phyloP scores from a whole-genome alignment of 2,113 vertebrate genomes.

The Psophia crepitans region DNA sequence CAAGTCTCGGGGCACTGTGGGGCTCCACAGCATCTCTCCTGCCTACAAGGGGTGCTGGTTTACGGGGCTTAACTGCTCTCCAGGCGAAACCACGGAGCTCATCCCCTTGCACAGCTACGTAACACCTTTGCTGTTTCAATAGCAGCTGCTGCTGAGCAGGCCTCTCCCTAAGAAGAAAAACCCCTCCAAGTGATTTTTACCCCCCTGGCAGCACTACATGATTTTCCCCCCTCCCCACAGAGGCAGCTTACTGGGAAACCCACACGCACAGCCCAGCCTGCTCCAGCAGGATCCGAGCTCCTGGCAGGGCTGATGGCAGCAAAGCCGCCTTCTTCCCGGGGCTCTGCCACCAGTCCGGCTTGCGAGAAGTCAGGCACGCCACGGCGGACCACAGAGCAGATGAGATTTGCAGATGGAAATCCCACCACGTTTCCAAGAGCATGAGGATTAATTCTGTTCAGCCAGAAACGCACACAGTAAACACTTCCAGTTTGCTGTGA shows the following conservation, averaged over 20 bases:
- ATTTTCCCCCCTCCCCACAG: not conserved
- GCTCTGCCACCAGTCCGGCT: not conserved
- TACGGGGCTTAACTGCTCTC: not conserved
- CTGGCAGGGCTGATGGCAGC: not conserved
- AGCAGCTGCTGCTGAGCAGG: not conserved
- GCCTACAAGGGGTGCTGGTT: not conserved
- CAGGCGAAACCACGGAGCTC: not conserved
- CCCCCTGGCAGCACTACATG: not conserved
- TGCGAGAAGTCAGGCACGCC: accelerated
- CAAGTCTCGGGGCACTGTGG: accelerated
- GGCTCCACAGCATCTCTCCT: not conserved
- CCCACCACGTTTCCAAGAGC: not conserved
- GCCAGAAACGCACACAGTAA: not conserved
- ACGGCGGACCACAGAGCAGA: accelerated
- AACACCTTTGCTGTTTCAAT: not conserved
- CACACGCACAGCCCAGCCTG: not conserved
- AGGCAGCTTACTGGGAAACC: not conserved
- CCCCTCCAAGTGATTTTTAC: not conserved
- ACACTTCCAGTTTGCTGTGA: not conserved
- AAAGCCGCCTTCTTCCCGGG: not conserved
- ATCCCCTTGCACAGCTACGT: not conserved
- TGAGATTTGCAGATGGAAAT: not conserved
- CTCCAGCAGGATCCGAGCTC: not conserved
- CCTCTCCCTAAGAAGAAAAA: not conserved
- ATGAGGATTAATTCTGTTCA: not conserved